phyloP scores from a whole-genome alignment of 2,113 vertebrate genomes.

The Corythornis vintsioides region DNA sequence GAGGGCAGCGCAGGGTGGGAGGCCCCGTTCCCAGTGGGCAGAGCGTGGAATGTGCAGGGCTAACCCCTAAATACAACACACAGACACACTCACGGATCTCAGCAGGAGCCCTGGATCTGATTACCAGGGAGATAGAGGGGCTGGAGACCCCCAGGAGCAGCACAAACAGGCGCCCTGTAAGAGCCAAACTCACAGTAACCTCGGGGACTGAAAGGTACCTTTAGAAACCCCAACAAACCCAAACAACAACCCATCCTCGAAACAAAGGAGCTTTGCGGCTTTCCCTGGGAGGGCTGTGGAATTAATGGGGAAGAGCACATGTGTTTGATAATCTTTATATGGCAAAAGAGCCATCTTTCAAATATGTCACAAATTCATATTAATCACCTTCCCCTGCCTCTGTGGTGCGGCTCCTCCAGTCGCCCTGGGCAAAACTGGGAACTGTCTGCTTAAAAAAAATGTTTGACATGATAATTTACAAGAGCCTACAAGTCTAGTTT shows the following conservation, averaged over 20 bases:
- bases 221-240: not conserved
- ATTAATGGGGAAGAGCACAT: conserved; percentile 69
- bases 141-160: conserved; percentile 40
- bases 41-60: conserved; percentile 65
- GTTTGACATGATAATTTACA: conserved; percentile 73
- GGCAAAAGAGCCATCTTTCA: conserved; percentile 75
- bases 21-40: not conserved
- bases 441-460: conserved; percentile 72
- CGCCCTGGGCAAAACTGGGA: conserved; percentile 66
- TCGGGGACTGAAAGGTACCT: conserved; percentile 53
- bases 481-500: conserved; percentile 67
- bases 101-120: conserved; percentile 55
- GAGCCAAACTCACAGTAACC: conserved; percentile 53
- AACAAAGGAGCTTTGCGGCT: conserved; percentile 69
- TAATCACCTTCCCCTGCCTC: conserved; percentile 69
- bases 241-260: conserved; percentile 64
- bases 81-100: conserved; percentile 22
- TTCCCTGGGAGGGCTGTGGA: conserved; percentile 58
- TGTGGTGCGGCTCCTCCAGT: conserved; percentile 52
- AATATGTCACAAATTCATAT: conserved; percentile 74
- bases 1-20: not conserved
- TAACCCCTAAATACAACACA: conserved; percentile 59
- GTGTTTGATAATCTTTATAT: conserved; percentile 74
- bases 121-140: conserved; percentile 55
- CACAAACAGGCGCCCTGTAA: conserved; percentile 56